Conservation (phyloP, 2,888 invertebrate species). For the Psococerastis gibbosa region DNA sequence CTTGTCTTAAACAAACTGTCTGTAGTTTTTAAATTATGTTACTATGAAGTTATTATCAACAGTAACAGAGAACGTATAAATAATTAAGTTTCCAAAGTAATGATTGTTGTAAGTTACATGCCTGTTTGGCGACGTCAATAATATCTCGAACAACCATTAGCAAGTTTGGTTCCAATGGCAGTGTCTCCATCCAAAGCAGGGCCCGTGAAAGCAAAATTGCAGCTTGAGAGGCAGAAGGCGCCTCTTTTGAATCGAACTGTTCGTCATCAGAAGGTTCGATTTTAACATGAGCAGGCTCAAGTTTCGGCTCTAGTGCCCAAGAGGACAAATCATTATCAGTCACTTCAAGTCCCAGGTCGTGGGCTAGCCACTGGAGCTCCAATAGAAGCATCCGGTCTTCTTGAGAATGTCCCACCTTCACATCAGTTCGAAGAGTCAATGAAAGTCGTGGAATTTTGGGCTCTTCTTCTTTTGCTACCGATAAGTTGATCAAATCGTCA, state of each 20-base stretch:
- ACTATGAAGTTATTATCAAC: too few species aligned
- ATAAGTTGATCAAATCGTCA: slow-evolving; percentile 2
- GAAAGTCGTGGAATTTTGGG: slow-evolving; percentile 7
- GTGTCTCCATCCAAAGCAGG: slow-evolving; percentile 30
- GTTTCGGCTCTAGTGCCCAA: slow-evolving; percentile 18
- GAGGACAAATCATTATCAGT: slow-evolving; percentile 20
- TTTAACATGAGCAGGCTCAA: neutral
- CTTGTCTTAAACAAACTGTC: too few species aligned
- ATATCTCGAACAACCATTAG: slow-evolving; percentile 21
- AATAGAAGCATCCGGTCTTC: slow-evolving; percentile 19
- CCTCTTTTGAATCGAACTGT: slow-evolving; percentile 16
- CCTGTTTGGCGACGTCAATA: slow-evolving; percentile 22
- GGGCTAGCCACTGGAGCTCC: slow-evolving; percentile 22
- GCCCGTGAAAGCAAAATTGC: slow-evolving; percentile 26
- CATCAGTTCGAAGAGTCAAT: neutral
- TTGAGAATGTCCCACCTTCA: slow-evolving; percentile 12
- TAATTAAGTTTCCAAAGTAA: too few species aligned
- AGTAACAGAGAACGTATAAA: too few species aligned
- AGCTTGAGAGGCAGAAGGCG: slow-evolving; percentile 26
- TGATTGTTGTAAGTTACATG: slow-evolving; percentile 17
- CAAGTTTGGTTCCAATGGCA: slow-evolving; percentile 27
- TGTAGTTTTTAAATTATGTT: too few species aligned
- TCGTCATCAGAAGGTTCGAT: slow-evolving; percentile 7
- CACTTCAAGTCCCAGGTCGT: slow-evolving; percentile 22
- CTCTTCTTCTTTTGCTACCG: slow-evolving; percentile 3